A percentile compares a stretch with the other conserved stretches of the same genome.
Conservation (phyloP, 2,113 vertebrate species). For the Mesitornis unicolor region DNA sequence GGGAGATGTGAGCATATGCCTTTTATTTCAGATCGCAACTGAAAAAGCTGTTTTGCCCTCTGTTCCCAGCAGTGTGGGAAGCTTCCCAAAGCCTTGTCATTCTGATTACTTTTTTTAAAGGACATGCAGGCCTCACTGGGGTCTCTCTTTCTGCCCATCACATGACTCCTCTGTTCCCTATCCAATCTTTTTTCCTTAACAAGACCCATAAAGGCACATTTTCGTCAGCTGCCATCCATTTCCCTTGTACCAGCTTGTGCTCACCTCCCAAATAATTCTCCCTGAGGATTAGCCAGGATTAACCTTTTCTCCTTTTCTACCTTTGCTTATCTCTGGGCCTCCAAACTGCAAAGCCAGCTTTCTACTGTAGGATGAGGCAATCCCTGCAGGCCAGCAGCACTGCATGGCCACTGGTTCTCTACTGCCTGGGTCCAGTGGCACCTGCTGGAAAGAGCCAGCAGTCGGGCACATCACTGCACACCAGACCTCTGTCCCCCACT, state of each 20-base stretch:
- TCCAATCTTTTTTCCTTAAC: neutral
- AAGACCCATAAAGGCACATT: neutral
- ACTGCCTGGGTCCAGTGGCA: neutral
- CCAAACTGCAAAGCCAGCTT: neutral
- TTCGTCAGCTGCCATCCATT: neutral
- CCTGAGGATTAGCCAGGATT: neutral
- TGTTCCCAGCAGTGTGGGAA: neutral
- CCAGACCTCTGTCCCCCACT: neutral
- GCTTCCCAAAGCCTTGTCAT: neutral
- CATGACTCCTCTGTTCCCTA: neutral
- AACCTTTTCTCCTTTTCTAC: neutral
- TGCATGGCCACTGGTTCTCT: neutral
- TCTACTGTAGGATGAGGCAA: neutral
- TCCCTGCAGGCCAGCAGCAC: neutral
- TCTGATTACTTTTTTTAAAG: slow-evolving; percentile 22
- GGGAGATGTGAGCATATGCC: neutral
- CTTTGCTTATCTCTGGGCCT: neutral
- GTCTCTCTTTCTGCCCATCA: neutral
- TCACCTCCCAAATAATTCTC: neutral
- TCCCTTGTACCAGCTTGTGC: neutral
- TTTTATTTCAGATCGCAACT: neutral
- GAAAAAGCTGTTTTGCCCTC: neutral
- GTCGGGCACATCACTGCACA: neutral
- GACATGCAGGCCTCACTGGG: neutral
- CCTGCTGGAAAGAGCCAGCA: neutral